Percentiles rank a stretch among this genome's conserved stretches.
Conservation (phyloP, 2,113 vertebrate species). For the Apodemus speciosus region DNA sequence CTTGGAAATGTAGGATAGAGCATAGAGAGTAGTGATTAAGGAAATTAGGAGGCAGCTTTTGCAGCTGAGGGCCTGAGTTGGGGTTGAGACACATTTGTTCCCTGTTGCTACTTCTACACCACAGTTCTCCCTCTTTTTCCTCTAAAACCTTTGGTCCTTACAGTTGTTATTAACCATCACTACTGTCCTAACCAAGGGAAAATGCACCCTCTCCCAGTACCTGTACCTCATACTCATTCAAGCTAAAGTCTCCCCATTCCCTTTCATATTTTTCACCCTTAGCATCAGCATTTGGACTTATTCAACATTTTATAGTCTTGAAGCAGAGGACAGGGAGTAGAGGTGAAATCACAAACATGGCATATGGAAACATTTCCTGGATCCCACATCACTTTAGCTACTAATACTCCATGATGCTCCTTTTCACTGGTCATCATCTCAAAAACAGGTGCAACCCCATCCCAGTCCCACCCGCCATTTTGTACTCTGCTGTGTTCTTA, state of each 20-base stretch:
- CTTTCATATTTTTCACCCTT: not conserved
- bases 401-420: not conserved
- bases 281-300: not conserved
- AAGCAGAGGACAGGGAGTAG: too few species aligned
- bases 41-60: too few species aligned
- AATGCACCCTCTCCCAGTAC: not conserved
- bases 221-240: not conserved
- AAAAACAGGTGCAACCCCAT: not conserved
- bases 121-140: not conserved
- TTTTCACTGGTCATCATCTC: not conserved
- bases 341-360: not conserved
- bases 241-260: not conserved
- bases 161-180: not conserved
- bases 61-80: accelerated
- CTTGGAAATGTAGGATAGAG: not conserved
- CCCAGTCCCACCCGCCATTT: accelerated
- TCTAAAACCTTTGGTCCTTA: not conserved
- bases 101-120: accelerated
- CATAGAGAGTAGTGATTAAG: not conserved
- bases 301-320: not conserved
- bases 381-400: not conserved
- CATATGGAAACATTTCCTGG: not conserved
- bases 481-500: accelerated
- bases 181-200: not conserved
- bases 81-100: accelerated